Base-by-base conservation (phyloP, 2,888 invertebrate genomes). In the Gastracanthus pulcherrimus region DNA sequence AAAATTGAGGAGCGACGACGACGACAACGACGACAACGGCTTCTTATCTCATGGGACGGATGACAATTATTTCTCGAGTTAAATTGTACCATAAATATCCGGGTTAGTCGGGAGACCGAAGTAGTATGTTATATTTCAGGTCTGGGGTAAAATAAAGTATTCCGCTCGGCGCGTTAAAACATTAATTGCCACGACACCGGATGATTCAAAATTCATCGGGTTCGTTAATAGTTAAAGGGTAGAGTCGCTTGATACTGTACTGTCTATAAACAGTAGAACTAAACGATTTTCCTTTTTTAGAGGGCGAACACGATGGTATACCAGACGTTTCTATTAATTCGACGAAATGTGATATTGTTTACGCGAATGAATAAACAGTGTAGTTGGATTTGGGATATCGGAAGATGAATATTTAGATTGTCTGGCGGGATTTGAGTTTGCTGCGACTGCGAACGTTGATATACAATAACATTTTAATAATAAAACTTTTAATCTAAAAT, bases 71-170 rank as follows among this genome's bases (percentile, higher is more conserved):
- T 81, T 77, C 71, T 58, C 74, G 74, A 81, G 81, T 77, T 81
- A 81, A 81, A 77, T 81, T 81, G 77, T 81, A 77, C 76, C 60
- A 81, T 81, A 77, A 81, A 81, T 81, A 77, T 81, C 72, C 64
- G 64, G 75, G 62, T 74, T 69, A 48, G 38, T 48, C n/a, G 5
- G 41, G 29, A 41, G 31, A 23, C 51, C 11, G 13, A 19, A 16
- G 1, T 19, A 11, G n/a, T 4, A 23, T 36, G 23, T 23, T 23
- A 41, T 55, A 38, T 38, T 48, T 38, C 26, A 13, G 36, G 23
- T 70, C 34, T 13, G 48, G 58, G 23, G 55, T 66, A 51, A 62
- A 72, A 81, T 81, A 81, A 81, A 81, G 72, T 67, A 81, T 81
- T 76, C 71, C 29, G 34, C 29, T 67, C n/a, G n/a, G n/a, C n/a